Evolutionary conservation across 2,797 vertebrate genomes (phyloP), one percentile per base, ranked within the genome.

Genomic region (Helicolenus hilgendorfi): DNA sequence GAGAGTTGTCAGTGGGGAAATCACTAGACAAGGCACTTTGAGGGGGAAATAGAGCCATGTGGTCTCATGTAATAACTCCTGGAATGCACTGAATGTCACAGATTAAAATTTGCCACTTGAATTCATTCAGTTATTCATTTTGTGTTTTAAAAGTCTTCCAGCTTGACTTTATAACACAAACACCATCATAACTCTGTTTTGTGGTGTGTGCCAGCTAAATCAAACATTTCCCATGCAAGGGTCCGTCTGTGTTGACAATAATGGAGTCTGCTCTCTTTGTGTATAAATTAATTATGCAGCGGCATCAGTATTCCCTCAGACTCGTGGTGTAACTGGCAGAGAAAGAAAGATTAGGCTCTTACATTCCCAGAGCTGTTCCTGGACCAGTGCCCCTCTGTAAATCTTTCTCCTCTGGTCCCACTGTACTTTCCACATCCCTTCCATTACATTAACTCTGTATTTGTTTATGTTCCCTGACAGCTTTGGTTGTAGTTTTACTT

Each of bases 281-380:
- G 83, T 72, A 14, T 83, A 56, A 92, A 92, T 93, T 80, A 90
- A 91, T 92, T 91, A 88, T 64, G 74, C 11, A 1, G 55, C 74
- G 75, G 45, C 45, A 53, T 81, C 85, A 87, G 87, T 65, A 70
- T 88, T 86, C 79, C 83, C 86, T 81, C 29, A 64, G 86, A 79
- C 72, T 89, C 20, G 0, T 77, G 59, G 69, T 85, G 80, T 71
- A 79, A 84, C 85, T 92, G 84, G 86, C 72, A 82, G 58, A 64
- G 70, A 84, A 68, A 74, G 65, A 82, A 55, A 69, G 70, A 81
- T 84, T 63, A 71, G 71, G 72, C 56, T 63, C 56, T 58, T 65
- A 56, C 24, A 65, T 63, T 90, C 77, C 86, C 77, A 67, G 69
- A 81, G 91, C 76, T 82, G 72, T 67, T 87, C 68, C 75, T 88